Evolutionary conservation across 2,113 vertebrate genomes (phyloP), one percentile per base, ranked within the genome.

Genomic region (Piaya cayana): DNA sequence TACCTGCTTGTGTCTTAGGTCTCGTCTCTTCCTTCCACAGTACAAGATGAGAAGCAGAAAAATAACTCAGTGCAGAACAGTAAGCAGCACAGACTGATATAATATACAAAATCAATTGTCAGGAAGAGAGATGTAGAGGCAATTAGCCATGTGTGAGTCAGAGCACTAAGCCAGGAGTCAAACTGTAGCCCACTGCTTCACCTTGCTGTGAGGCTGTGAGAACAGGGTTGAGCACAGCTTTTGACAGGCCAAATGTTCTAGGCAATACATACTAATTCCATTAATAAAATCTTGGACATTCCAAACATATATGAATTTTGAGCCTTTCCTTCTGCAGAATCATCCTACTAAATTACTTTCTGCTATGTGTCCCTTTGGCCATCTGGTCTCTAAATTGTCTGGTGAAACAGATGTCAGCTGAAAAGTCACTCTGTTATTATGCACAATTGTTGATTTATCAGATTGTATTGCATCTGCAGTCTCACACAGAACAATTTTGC

Each of bases 381-480:
- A 93, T 91, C 63, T 91, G 87, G 81, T 37, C 47, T 74, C 20
- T 69, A 68, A 91, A 70, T 53, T 53, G 32, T 63, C 75, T 74
- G 86, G 50, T 63, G 71, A 74, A 76, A 49, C 18, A 86, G 65
- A 60, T 92, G 82, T 52, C 70, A 76, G 81, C 77, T 85, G 77
- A 89, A 95, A 49, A 79, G 23, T 39, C 60, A 56, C 62, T 95
- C 75, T 64, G 49, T 68, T 91, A 68, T 71, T 58, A 81, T 60
- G 62, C 30, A 39, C 18, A 78, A 29, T 11, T 84, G 67, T 65
- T 80, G 52, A 19, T 82, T 72, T 86, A 56, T 77, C 60, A 36
- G 60, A 70, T 17, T 71, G 34, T 42, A 19, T 53, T 43, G 29
- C 36, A 56, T 64, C 43, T 75, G 91, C 56, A 15, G 21, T 71